phyloP scores from a whole-genome alignment of 2,797 vertebrate genomes.

The Forpus xanthops region DNA sequence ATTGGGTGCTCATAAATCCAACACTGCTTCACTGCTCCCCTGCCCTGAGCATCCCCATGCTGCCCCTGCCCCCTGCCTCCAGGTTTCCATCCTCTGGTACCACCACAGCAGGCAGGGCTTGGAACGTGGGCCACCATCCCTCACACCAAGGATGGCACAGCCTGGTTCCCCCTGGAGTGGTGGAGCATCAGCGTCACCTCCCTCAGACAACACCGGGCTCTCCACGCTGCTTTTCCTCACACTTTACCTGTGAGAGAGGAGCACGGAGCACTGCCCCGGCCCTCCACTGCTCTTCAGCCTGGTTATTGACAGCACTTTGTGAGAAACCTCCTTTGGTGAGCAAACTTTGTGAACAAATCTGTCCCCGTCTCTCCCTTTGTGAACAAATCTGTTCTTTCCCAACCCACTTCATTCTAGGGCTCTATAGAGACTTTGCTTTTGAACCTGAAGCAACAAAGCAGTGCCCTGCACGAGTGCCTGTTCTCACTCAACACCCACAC shows the following conservation, averaged over 20 bases:
- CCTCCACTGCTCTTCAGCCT: background rate
- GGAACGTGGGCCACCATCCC: background rate
- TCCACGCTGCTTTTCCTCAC: background rate
- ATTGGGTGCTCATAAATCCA: background rate
- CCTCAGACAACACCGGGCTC: background rate
- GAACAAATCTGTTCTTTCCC: background rate
- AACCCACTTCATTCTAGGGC: background rate
- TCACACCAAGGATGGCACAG: accelerated
- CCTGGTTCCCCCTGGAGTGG: background rate
- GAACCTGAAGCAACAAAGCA: background rate
- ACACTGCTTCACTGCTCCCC: background rate
- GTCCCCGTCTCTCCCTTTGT: background rate
- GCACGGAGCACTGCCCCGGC: background rate
- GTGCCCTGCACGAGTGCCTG: background rate
- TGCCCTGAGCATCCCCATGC: background rate
- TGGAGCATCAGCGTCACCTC: accelerated
- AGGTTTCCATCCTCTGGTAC: background rate
- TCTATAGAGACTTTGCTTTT: background rate
- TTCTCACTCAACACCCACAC: constrained; percentile 51
- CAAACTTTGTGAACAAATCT: background rate
- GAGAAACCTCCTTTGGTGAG: background rate
- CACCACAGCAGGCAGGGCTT: background rate
- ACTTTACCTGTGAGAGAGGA: background rate
- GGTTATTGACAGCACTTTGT: accelerated
- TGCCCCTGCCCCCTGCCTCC: background rate